A percentile compares a stretch with the other conserved stretches of the same genome.
These are phyloP conservation scores for Rallus limicola DNA, from an alignment of 2,113 vertebrate species.

Conservation along the genomic window DNA sequence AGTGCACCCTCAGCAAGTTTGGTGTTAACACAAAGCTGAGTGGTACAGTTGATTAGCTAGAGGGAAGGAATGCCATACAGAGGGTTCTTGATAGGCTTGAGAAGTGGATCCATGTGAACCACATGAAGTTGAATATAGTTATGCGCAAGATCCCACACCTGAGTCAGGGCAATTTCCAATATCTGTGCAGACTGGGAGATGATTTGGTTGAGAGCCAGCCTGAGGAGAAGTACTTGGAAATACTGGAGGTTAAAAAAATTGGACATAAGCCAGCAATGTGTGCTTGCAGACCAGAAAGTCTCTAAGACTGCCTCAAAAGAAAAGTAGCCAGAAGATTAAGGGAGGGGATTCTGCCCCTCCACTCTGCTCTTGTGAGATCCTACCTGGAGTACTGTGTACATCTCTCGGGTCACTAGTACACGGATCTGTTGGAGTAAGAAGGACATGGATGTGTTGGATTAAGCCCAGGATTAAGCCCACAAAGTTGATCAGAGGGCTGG, in stretches of 20 bases:
- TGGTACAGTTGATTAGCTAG: too few species aligned
- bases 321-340: rapidly evolving
- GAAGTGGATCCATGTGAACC: neutral
- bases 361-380: rapidly evolving
- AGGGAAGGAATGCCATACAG: neutral
- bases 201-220: neutral
- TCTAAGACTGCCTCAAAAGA: neutral
- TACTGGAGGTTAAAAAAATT: neutral
- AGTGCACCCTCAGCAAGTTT: neutral
- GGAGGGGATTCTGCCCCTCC: neutral
- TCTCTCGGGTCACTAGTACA: neutral
- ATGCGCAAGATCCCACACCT: neutral
- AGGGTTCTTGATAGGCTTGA: neutral
- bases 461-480: neutral
- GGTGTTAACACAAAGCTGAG: neutral
- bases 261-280: neutral
- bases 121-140: neutral
- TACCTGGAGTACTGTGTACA: rapidly evolving
- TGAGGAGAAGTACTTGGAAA: neutral
- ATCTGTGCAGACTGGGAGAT: neutral
- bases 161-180: neutral
- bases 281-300: rapidly evolving
- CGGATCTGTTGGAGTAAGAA: neutral
- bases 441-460: too few species aligned
- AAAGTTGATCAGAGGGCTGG: neutral